phyloP scores from a whole-genome alignment of 2,888 invertebrate species.

The Lasioglossum lativentre region DNA sequence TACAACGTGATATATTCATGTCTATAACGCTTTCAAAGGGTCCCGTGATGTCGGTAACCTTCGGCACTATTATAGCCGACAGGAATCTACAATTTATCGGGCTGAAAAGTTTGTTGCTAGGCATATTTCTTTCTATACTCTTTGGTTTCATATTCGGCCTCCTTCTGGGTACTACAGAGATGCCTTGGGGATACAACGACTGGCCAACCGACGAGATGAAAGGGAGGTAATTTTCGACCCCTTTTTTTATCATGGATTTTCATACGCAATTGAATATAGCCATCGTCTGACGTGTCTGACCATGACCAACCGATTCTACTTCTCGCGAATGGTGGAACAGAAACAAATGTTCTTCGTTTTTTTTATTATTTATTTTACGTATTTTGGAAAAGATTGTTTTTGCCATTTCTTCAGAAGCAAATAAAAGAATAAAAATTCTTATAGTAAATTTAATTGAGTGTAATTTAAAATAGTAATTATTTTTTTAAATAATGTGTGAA shows the following conservation, averaged over 20 bases:
- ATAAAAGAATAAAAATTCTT: too few species aligned
- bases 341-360: too few species aligned
- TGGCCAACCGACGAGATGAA: slow-evolving; percentile 94
- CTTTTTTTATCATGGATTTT: neutral
- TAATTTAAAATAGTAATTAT: too few species aligned
- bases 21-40: slow-evolving; percentile 84
- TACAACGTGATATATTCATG: neutral
- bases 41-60: slow-evolving; percentile 94
- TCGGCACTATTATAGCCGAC: slow-evolving; percentile 92
- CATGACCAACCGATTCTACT: neutral
- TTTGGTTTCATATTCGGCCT: slow-evolving; percentile 93
- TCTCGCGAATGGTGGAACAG: neutral
- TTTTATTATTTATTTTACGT: too few species aligned
- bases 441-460: too few species aligned
- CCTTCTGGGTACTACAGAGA: slow-evolving; percentile 89
- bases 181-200: slow-evolving; percentile 91
- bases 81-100: slow-evolving; percentile 89
- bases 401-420: too few species aligned
- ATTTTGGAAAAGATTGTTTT: too few species aligned
- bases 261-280: neutral
- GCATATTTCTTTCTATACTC: slow-evolving; percentile 90
- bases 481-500: too few species aligned
- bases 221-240: slow-evolving; percentile 86
- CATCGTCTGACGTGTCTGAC: too few species aligned
- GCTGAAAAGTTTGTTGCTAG: slow-evolving; percentile 89